phyloP scores from a whole-genome alignment of 2,797 vertebrate genomes.

The Anguilla obscura region DNA sequence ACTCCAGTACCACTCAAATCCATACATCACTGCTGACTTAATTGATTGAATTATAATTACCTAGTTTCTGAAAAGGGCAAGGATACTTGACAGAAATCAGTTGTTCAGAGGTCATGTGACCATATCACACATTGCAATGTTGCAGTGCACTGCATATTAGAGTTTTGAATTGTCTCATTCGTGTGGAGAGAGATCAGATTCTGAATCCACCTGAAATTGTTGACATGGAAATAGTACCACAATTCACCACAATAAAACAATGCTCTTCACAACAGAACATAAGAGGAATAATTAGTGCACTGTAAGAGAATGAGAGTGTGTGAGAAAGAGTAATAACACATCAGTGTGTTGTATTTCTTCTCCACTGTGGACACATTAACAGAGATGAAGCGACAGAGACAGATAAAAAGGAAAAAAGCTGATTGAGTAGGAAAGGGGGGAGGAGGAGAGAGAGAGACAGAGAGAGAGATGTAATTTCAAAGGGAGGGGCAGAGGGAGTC shows the following conservation, averaged over 20 bases:
- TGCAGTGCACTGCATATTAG: background rate
- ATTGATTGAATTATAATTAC: constrained; percentile 12
- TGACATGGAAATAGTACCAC: background rate
- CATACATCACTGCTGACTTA: background rate
- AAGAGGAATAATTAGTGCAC: background rate
- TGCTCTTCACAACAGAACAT: background rate
- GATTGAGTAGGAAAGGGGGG: background rate
- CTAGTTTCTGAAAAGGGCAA: constrained; percentile 5
- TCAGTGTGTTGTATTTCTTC: background rate
- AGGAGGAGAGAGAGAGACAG: background rate
- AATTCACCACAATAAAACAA: background rate
- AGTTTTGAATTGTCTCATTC: background rate
- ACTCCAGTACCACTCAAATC: background rate
- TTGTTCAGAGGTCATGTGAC: background rate
- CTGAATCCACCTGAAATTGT: background rate
- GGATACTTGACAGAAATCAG: background rate
- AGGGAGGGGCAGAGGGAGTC: background rate
- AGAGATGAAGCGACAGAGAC: background rate
- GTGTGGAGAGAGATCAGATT: background rate
- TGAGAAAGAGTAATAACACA: background rate
- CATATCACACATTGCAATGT: background rate
- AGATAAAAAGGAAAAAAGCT: background rate
- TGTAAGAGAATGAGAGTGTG: background rate
- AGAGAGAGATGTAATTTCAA: background rate
- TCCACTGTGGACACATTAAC: background rate